These are phyloP conservation scores for Myopa tessellatipennis DNA, from an alignment of 2,888 invertebrate species.

Conservation along the genomic window DNA sequence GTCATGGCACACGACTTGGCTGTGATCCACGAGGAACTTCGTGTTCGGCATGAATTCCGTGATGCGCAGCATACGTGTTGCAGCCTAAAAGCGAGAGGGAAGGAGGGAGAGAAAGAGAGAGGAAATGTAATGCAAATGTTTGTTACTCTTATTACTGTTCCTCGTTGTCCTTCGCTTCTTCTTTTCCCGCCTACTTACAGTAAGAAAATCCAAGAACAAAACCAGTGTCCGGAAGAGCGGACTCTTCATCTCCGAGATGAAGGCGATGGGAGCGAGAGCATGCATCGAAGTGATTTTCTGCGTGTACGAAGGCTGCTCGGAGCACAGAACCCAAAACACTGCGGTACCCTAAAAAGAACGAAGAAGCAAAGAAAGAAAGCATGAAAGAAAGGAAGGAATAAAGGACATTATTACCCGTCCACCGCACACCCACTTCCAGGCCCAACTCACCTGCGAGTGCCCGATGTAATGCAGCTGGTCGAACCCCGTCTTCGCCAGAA, in stretches of 20 bases:
- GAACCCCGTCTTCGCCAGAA: constrained; percentile 72
- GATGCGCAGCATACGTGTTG: constrained; percentile 65
- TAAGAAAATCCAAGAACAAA: constrained; percentile 64
- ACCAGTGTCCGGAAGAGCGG: constrained; percentile 67
- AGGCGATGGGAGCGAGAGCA: constrained; percentile 73
- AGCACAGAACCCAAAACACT: constrained; percentile 71
- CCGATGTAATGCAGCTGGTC: constrained; percentile 80
- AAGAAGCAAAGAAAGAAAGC: not conserved
- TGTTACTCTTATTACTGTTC: not conserved
- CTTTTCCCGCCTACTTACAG: constrained; percentile 53
- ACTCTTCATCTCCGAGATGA: constrained; percentile 68
- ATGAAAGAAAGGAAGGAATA: not conserved
- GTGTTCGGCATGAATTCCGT: constrained; percentile 67
- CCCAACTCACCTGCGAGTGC: constrained; percentile 74
- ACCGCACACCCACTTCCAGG: not conserved
- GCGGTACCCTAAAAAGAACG: constrained; percentile 71
- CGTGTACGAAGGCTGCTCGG: constrained; percentile 70
- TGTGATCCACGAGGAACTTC: constrained; percentile 66
- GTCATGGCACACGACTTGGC: constrained; percentile 69
- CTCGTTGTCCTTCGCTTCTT: not conserved
- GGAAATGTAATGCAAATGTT: not conserved
- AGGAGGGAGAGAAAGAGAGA: constrained; percentile 10
- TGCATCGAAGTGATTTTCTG: constrained; percentile 70
- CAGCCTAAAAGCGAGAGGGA: constrained; percentile 55
- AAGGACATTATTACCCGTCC: not conserved